phyloP scores from a whole-genome alignment of 2,113 vertebrate genomes.

The Reinhardtius hippoglossoides region DNA sequence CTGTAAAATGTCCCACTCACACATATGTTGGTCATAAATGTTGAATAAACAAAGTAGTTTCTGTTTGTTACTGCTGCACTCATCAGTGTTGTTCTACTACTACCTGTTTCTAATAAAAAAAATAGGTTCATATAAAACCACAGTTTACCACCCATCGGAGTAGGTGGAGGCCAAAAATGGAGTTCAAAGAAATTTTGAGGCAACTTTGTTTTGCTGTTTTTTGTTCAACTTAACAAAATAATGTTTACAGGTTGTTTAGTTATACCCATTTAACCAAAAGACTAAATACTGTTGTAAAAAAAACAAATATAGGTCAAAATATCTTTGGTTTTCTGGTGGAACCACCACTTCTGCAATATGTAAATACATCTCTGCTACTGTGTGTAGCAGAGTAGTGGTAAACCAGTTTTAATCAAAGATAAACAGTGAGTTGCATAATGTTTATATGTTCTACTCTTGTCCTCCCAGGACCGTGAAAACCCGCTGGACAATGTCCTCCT shows the following conservation, averaged over 20 bases:
- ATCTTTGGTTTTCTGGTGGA: not conserved
- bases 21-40: not conserved
- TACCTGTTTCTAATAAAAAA: not conserved
- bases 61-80: not conserved
- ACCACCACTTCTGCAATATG: not conserved
- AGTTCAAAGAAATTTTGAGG: no score
- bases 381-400: no score
- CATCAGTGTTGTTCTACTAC: no score
- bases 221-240: no score
- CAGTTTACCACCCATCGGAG: no score
- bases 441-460: not conserved
- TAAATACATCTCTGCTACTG: not conserved
- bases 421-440: not conserved
- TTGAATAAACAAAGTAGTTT: not conserved
- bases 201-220: no score
- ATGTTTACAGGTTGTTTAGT: no score
- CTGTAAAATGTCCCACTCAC: not conserved
- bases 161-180: no score
- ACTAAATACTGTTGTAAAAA: no score
- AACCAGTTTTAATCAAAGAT: not conserved
- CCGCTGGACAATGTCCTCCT: conserved; percentile 87
- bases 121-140: no score
- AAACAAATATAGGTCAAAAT: no score
- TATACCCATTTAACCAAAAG: no score
- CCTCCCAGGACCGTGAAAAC: conserved; percentile 88